These are phyloP conservation scores for Matsumyia berberina DNA, from an alignment of 2,888 invertebrate species.

Conservation along the genomic window DNA sequence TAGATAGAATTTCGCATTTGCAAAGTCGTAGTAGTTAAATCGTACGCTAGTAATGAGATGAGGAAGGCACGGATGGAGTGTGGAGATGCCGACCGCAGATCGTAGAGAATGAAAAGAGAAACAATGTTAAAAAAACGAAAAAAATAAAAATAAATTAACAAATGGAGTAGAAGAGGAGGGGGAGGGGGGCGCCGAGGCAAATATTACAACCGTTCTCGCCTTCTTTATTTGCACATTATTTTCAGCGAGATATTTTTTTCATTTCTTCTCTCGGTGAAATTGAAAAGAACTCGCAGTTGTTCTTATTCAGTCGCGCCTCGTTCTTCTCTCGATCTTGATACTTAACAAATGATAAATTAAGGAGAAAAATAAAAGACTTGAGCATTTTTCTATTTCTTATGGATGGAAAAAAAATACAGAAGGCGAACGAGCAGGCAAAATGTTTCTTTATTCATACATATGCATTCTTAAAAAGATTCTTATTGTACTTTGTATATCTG, in stretches of 20 bases:
- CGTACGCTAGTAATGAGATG: constrained; percentile 36
- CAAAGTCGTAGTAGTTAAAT: constrained; percentile 48
- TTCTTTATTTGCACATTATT: constrained; percentile 38
- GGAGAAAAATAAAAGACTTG: not conserved
- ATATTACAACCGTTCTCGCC: constrained; percentile 48
- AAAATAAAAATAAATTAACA: constrained; percentile 41
- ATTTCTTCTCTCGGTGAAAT: constrained; percentile 38
- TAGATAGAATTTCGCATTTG: constrained; percentile 51
- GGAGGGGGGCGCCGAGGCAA: constrained; percentile 7
- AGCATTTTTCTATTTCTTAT: constrained; percentile 1
- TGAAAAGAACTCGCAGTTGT: constrained; percentile 51
- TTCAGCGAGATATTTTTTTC: constrained; percentile 15
- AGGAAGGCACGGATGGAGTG: not conserved
- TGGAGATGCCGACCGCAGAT: constrained; percentile 2
- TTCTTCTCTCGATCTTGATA: constrained; percentile 38
- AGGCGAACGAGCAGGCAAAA: not conserved
- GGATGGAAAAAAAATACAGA: constrained; percentile 7
- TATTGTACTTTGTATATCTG: not conserved
- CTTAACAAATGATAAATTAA: constrained; percentile 51
- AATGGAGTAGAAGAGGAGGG: not conserved
- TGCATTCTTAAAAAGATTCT: too few species aligned
- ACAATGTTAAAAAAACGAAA: constrained; percentile 14
- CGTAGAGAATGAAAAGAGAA: constrained; percentile 7
- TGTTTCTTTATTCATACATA: constrained; percentile 7
- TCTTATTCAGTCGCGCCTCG: constrained; percentile 18